Base-by-base conservation (phyloP, 2,797 vertebrate species). In the Coranthus polyacanthus region DNA sequence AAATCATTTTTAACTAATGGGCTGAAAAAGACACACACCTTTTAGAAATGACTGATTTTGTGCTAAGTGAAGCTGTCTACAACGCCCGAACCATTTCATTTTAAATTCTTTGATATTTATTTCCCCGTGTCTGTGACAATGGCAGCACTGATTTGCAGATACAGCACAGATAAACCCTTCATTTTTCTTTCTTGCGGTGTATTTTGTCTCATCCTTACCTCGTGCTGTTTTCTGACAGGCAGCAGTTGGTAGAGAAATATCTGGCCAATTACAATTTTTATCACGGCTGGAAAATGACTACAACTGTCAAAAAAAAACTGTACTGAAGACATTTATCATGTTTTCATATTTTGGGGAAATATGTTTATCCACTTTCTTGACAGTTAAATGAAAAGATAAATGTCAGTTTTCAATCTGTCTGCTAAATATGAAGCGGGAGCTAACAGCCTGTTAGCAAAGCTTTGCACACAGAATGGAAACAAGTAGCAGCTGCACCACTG, bases 51-150 rank as follows among this genome's bases (percentile, higher is more conserved):
- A 46, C 6, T 37, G 39, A 45, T 55, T 75, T 62, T 64, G 34
- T 68, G 42, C 63, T 62, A 82, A 60, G 41, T 54, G 21, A 36
- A 72, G 66, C 67, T 68, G 0, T 59, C 60, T 41, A n/a, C n/a
- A n/a, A n/a, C n/a, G n/a, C 37, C 41, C 68, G n/a, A n/a, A 72
- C 50, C 20, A 29, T 58, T 76, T 78, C 47, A 47, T 12, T 58
- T 72, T 72, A 37, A 55, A 60, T 57, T 44, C 32, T 59, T 65
- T n/a, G 52, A 55, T 24, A 24, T 20, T 47, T 34, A 11, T 16
- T n/a, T 71, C 42, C 58, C 17, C 12, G 13, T 38, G 29, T 63
- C 45, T 54, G 24, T 21, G 54, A 65, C 34, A 74, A 64, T 57
- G 41, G 49, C 41, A 38, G 50, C 2, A 3, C 34, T 61, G 54